Percentiles rank a stretch among this genome's conserved stretches.
phyloP scores from a whole-genome alignment of 23 tunicate genomes.

The Pegea sp. region DNA sequence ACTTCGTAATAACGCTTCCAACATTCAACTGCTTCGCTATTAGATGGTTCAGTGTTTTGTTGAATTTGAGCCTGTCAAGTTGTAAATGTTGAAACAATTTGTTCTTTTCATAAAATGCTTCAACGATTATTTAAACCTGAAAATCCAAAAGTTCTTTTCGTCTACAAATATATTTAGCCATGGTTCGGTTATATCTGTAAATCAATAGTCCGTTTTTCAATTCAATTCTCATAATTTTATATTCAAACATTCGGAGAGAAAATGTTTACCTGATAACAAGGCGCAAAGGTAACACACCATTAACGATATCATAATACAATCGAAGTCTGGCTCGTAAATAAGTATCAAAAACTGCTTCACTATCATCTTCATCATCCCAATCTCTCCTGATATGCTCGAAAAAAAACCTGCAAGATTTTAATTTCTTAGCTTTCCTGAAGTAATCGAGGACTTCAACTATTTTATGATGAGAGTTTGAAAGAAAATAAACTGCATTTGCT shows the following conservation, averaged over 20 bases:
- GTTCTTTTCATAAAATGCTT: neutral
- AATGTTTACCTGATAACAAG: slow-evolving; percentile 40
- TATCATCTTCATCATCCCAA: slow-evolving; percentile 95
- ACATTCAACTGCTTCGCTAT: slow-evolving; percentile 90
- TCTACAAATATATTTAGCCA: slow-evolving; percentile 73
- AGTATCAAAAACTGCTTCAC: slow-evolving; percentile 71
- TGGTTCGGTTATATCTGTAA: slow-evolving; percentile 78
- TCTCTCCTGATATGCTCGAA: slow-evolving; percentile 66
- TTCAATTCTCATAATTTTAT: too few species aligned
- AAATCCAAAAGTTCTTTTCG: slow-evolving; percentile 67
- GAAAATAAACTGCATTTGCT: too few species aligned
- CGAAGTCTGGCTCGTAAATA: slow-evolving; percentile 58
- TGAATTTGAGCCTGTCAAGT: slow-evolving; percentile 57
- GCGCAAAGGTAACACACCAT: slow-evolving; percentile 61
- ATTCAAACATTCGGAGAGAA: too few species aligned
- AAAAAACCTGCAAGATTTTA: slow-evolving; percentile 24
- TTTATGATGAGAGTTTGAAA: neutral
- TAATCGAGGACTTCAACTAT: neutral
- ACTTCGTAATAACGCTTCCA: slow-evolving; percentile 93
- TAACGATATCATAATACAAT: slow-evolving; percentile 51
- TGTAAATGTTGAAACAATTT: neutral
- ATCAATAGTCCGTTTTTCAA: too few species aligned
- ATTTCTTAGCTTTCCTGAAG: neutral
- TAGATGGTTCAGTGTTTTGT: slow-evolving; percentile 75
- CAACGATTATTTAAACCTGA: slow-evolving; percentile 52